These are phyloP conservation scores for Sebastes fasciatus DNA, from an alignment of 2,113 vertebrate species.

Conservation along the genomic window DNA sequence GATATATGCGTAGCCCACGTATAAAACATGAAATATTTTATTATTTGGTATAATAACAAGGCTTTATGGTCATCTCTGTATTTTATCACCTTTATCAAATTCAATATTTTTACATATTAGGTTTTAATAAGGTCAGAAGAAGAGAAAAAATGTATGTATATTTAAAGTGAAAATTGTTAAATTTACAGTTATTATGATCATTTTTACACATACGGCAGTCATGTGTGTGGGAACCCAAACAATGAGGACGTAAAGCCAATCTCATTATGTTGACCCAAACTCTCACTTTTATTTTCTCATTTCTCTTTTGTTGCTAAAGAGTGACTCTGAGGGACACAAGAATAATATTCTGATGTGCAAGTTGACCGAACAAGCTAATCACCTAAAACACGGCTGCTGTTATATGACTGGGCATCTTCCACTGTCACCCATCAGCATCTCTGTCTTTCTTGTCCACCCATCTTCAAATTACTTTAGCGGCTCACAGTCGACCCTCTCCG, in stretches of 20 bases:
- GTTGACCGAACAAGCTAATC: slow-evolving; percentile 16
- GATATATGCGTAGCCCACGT: neutral
- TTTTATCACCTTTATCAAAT: neutral
- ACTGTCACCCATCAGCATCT: slow-evolving; percentile 48
- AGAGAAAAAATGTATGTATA: neutral
- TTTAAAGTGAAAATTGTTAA: too few relatives aligned
- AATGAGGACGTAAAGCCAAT: too few relatives aligned
- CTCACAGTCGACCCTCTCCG: slow-evolving; percentile 45
- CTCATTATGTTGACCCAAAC: neutral
- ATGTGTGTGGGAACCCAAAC: neutral
- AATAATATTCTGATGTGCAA: neutral
- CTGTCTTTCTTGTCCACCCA: slow-evolving; percentile 32
- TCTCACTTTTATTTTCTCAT: neutral
- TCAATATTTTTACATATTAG: neutral
- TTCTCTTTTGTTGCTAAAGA: neutral
- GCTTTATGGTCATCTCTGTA: neutral
- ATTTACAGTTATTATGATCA: neutral
- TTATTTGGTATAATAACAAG: neutral
- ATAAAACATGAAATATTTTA: neutral
- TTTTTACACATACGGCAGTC: neutral
- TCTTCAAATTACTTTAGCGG: slow-evolving; percentile 58
- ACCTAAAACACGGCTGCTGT: slow-evolving; percentile 9
- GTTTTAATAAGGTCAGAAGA: neutral
- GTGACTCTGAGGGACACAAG: neutral
- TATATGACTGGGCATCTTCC: slow-evolving; percentile 8